Evolutionary conservation across 2,888 invertebrate species (phyloP).

Genomic region (Ochropleura leucogaster): DNA sequence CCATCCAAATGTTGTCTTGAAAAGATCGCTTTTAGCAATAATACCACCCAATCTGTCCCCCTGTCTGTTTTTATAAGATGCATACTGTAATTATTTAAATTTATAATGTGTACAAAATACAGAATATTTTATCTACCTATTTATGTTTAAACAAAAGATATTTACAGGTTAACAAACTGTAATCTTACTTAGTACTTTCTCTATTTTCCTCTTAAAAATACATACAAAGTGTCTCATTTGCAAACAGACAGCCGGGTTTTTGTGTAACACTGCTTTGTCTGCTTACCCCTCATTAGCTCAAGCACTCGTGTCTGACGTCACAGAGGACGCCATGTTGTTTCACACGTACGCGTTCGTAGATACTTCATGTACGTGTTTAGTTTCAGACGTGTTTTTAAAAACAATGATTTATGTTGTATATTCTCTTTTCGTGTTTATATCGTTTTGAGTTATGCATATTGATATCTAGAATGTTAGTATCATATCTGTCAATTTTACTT

Average conservation of each 20-base stretch:
- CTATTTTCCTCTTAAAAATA: constrained; percentile 34
- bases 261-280: constrained; percentile 57
- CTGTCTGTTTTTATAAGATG: too few relatives aligned
- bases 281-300: constrained; percentile 65
- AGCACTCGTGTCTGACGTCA: constrained; percentile 59
- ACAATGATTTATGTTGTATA: neutral
- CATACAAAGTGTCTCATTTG: constrained; percentile 53
- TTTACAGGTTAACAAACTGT: neutral
- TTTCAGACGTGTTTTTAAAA: neutral
- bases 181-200: neutral
- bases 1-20: too few relatives aligned
- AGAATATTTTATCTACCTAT: too few relatives aligned
- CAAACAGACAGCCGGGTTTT: constrained; percentile 41
- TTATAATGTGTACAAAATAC: too few relatives aligned
- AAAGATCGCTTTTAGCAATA: too few relatives aligned
- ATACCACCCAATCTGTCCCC: too few relatives aligned
- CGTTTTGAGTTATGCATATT: neutral
- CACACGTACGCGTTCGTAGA: constrained; percentile 22
- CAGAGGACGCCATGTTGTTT: constrained; percentile 52
- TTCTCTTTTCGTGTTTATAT: neutral
- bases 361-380: constrained; percentile 10
- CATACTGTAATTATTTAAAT: too few relatives aligned
- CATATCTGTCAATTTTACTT: neutral
- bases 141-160: neutral
- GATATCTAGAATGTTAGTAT: neutral